phyloP scores from a whole-genome alignment of 2,888 invertebrate species.

The Netelia virgata region DNA sequence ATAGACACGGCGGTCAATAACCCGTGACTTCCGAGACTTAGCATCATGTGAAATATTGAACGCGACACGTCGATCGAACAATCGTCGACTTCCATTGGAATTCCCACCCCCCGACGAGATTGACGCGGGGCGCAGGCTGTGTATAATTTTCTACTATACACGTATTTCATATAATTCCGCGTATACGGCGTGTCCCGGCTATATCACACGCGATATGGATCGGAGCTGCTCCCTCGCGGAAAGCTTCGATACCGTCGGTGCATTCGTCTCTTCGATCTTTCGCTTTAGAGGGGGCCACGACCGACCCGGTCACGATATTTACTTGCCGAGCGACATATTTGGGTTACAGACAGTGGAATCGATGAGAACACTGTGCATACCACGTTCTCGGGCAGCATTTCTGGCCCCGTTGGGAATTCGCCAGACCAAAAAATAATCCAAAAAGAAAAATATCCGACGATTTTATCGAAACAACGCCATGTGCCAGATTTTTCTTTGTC shows the following conservation, averaged over 20 bases:
- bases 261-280: constrained; percentile 64
- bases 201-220: constrained; percentile 44
- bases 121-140: neutral
- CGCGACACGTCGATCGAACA: constrained; percentile 70
- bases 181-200: neutral
- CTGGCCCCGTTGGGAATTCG: constrained; percentile 52
- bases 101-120: neutral
- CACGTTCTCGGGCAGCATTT: constrained; percentile 15
- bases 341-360: constrained; percentile 67
- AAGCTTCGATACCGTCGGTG: constrained; percentile 49
- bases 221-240: constrained; percentile 64
- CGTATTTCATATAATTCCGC: neutral
- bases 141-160: neutral
- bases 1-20: constrained; percentile 60
- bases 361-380: constrained; percentile 61
- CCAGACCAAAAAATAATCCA: constrained; percentile 40
- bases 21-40: constrained; percentile 63
- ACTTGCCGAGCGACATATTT: constrained; percentile 67
- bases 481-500: neutral
- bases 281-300: constrained; percentile 41
- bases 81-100: constrained; percentile 56
- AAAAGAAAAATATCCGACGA: constrained; percentile 2
- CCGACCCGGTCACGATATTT: constrained; percentile 65
- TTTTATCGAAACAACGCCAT: constrained; percentile 2
- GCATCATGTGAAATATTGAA: constrained; percentile 70